Base-by-base conservation (phyloP, 2,888 invertebrate genomes). In the Trissonchulus latispiculum region DNA sequence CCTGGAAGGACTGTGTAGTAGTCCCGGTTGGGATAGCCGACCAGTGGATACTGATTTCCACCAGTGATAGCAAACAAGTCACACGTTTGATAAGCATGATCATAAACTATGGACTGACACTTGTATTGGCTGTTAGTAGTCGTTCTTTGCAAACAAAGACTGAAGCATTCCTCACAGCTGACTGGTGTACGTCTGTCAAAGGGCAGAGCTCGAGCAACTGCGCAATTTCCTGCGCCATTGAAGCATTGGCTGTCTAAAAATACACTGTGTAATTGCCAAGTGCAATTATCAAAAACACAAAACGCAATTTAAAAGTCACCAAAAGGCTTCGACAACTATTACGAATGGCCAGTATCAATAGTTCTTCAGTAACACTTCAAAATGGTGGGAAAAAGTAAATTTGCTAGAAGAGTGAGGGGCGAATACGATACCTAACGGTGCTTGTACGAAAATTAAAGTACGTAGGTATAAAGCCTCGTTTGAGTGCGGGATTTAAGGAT, bases 31-130 rank as follows among this genome's bases (percentile, higher is more conserved):
- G 69, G 33, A 33, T 68, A 68, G 28, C 36, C 33, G 15, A 68
- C 69, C 69, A 68, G 36, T 3, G 69, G 69, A 68, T 68, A 68
- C 61, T 59, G 61, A 18, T n/a, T 59, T 28, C 71, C 71, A n/a
- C 71, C 71, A 70, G 48, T n/a, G 8, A 70, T 31, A 29, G 71
- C 71, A 59, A 70, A 70, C 35, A 70, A 59, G 59, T 70, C 71
- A 59, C 71, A 70, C 2, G 71, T 64, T 59, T 70, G 71, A 59
- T 61, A 70, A 3, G n/a, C 59, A 28, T 59, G 59, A 70, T 70
- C 71, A 59, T 70, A 70, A 32, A 70, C 71, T 8, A 59, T 59
- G 2, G 71, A 36, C 48, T 35, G 37, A 31, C 71, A 70, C 31
- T n/a, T 8, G 32, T 61, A 70, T n/a, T 28, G 29, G 15, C 15